Evolutionary conservation across 2,113 vertebrate genomes (phyloP), one percentile per base, ranked within the genome.

Genomic region (Seriola rivoliana): DNA sequence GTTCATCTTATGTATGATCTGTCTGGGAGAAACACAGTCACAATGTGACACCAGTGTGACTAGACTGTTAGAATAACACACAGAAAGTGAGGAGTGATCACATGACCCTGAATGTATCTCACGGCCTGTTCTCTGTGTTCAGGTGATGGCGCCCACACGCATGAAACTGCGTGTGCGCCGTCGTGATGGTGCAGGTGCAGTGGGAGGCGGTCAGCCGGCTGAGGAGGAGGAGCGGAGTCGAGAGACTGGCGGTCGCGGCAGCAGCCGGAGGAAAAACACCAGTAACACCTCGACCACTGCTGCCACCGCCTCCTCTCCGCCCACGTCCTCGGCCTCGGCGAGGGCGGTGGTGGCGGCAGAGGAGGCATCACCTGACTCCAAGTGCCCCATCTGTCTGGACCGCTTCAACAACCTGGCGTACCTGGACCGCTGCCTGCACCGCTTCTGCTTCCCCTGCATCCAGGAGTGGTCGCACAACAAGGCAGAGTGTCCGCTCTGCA

Each of bases 401-500:
- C 95, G 93, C 60, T 97, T 98, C 91, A 96, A 97, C 91, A 97
- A 97, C 23, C 92, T 97, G 80, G 96, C 97, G 0, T 97, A 96
- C 71, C 94, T 99, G 40, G 96, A 97, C 89, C 94, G 95, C 81
- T 99, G 97, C 87, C 95, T 97, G 82, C 97, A 99, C 50, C 96
- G 95, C 71, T 99, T 99, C 91, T 98, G 97, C 87, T 99, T 98
- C 87, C 94, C 95, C 3, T 99, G 97, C 91, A 96, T 98, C 69
- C 96, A 97, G 57, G 97, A 99, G 65, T 98, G 97, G 97, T 97
- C 97, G 4, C 97, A 96, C 88, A 98, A 95, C 95, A 99, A 99
- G 94, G 96, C 97, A 0, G 97, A 97, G 79, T 99, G 97, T 68
- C 97, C 97, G 0, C 95, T 99, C 0, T 99, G 97, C 93, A 98